Conservation (phyloP, 2,888 invertebrate genomes). For the Lottia scabra region DNA sequence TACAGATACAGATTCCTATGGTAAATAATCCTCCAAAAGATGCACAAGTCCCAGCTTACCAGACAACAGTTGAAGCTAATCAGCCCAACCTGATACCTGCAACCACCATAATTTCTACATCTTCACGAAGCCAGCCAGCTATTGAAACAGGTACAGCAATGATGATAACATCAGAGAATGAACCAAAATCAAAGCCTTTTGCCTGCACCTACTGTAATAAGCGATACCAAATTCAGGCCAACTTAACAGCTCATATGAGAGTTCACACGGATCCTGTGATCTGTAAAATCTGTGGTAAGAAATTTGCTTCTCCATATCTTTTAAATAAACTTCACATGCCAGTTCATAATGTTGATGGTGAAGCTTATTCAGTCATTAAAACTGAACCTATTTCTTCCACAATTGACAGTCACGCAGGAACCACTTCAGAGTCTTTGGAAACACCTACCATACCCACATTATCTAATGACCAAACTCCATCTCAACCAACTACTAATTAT, state of each 20-base stretch:
- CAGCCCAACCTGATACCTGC: no score
- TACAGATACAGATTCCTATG: no score
- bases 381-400: no score
- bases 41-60: no score
- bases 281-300: neutral
- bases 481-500: neutral
- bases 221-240: neutral
- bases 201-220: neutral
- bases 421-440: neutral
- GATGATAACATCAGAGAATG: neutral
- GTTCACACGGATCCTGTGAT: slow-evolving; percentile 1
- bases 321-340: neutral
- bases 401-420: no score
- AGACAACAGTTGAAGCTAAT: no score
- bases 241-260: neutral
- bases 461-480: neutral
- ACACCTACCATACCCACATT: neutral
- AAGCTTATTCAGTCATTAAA: neutral
- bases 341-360: neutral
- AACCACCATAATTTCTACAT: no score
- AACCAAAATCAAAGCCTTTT: neutral
- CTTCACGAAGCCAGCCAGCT: no score
- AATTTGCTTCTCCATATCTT: neutral
- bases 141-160: neutral
- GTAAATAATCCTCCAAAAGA: neutral